phyloP scores from a whole-genome alignment of 2,797 vertebrate genomes.

The Sebastes trivittatus region DNA sequence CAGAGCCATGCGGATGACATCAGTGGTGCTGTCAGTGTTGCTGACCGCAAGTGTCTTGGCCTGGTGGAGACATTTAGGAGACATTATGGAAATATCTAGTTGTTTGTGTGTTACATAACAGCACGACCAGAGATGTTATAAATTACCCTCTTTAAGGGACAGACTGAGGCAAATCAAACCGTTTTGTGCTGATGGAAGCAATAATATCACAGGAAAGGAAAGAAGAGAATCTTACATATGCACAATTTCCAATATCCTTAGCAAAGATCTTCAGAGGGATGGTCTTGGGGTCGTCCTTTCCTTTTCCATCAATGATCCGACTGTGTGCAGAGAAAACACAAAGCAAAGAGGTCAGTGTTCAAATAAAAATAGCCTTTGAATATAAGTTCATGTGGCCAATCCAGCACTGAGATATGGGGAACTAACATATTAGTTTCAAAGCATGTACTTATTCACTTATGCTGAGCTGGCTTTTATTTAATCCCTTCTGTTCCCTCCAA shows the following conservation, averaged over 20 bases:
- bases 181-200: slow-evolving; percentile 5
- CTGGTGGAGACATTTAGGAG: slow-evolving; percentile 70
- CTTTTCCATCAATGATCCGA: slow-evolving; percentile 91
- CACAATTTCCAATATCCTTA: slow-evolving; percentile 91
- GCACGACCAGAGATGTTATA: neutral
- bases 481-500: neutral
- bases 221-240: slow-evolving; percentile 86
- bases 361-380: neutral
- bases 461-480: neutral
- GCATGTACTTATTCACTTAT: neutral
- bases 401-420: neutral
- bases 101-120: neutral
- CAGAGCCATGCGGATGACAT: slow-evolving; percentile 90
- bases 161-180: neutral
- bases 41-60: slow-evolving; percentile 91
- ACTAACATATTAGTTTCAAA: neutral
- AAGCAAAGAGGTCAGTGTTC: neutral
- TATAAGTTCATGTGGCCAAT: neutral
- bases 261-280: slow-evolving; percentile 95
- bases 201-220: neutral
- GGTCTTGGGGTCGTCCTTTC: slow-evolving; percentile 91
- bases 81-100: slow-evolving; percentile 9
- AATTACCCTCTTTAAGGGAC: neutral
- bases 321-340: slow-evolving; percentile 64
- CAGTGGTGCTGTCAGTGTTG: slow-evolving; percentile 88